Base-by-base conservation (phyloP, 1,140 invertebrate genomes). In the Plodia interpunctella region DNA sequence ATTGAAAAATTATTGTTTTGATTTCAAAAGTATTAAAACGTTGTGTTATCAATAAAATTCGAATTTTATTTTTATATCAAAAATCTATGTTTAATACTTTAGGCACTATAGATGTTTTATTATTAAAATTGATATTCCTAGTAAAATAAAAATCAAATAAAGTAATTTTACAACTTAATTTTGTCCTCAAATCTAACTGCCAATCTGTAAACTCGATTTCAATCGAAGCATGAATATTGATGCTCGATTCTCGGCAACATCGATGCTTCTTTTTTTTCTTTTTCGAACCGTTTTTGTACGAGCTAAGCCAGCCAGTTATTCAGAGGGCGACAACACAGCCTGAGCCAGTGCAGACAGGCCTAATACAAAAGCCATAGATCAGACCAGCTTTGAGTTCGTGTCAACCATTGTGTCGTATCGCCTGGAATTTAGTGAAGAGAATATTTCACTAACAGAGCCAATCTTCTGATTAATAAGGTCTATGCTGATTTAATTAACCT, bases 301-400 rank as follows among this genome's bases (percentile, higher is more conserved):
- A 38, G 35, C 35, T 38, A 58, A 58, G 28, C 60, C 52, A 13
- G 32, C 30, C 20, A 49, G 54, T 63, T 55, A 63, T 30, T 63
- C 44, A 63, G 38, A 49, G n/a, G n/a, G 60, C 25, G 60, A 57
- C 57, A 56, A 66, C 57, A 55, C 54, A 21, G 44, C 28, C 54
- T 57, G 64, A 66, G 55, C 65, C 55, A 63, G n/a, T 70, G 67
- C 49, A 61, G 67, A 70, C 67, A 65, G 69, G 53, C 65, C 63
- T 54, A 52, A 38, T 49, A 68, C 69, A 65, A 66, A 59, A 62
- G 60, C 55, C 71, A 76, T 76, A 67, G 71, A 76, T 72, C 71
- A 76, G 70, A 49, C 59, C 35, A 38, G 35, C 35, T 38, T 38
- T 38, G 35, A 38, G 13, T 28, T 28, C 4, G 28, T 28, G 28